phyloP scores from a whole-genome alignment of 1,140 invertebrate species.

The Scaptomyza pallida region DNA sequence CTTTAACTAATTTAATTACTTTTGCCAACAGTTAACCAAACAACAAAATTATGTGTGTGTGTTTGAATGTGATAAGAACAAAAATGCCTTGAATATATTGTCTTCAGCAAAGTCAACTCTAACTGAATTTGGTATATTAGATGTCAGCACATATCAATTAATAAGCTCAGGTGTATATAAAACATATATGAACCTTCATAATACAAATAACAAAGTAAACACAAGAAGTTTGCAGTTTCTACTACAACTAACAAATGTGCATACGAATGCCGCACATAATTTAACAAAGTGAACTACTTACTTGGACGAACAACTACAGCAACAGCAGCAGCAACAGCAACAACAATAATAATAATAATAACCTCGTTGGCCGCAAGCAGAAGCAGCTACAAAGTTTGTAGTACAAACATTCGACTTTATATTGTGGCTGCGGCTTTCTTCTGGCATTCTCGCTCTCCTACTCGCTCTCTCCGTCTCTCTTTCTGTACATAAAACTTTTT shows the following conservation, averaged over 20 bases:
- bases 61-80: neutral
- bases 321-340: conserved; percentile 35
- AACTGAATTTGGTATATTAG: too few species aligned
- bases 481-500: conserved; percentile 72
- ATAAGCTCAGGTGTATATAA: conserved; percentile 7
- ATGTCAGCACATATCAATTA: neutral
- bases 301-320: conserved; percentile 37
- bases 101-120: too few species aligned
- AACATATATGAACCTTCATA: neutral
- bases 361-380: conserved; percentile 36
- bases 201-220: conserved; percentile 8
- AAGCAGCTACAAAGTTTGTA: conserved; percentile 13
- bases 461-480: too few species aligned
- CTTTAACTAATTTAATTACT: neutral
- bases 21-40: neutral
- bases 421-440: conserved; percentile 75
- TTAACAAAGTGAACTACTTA: conserved; percentile 68
- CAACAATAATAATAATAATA: conserved; percentile 41
- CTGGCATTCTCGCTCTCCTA: conserved; percentile 39
- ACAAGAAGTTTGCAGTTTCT: conserved; percentile 4
- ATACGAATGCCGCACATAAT: conserved; percentile 72
- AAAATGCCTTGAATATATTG: neutral
- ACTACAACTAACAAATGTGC: conserved; percentile 25
- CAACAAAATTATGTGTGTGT: neutral
- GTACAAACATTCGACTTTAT: conserved; percentile 69